Base-by-base conservation (phyloP, 1,140 invertebrate species). In the Doryteuthis pealeii region DNA sequence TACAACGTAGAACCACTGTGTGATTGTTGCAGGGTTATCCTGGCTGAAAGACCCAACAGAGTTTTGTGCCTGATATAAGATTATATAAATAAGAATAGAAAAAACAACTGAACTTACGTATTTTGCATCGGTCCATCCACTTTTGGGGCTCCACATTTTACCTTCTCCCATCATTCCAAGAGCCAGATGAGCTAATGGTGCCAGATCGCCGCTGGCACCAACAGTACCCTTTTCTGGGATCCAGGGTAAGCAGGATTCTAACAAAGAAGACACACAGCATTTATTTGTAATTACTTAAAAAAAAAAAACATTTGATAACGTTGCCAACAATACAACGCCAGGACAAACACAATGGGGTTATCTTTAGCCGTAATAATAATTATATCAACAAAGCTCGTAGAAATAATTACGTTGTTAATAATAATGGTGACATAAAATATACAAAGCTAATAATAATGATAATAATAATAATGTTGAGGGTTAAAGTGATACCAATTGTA, bases 221-320 rank as follows among this genome's bases (percentile, higher is more conserved):
- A 94, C 92, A 1, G 92, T 92, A 0, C 93, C 93, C 85, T 94
- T 92, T 82, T 93, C 91, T 1, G 93, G 93, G 2, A 94, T 90
- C 90, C 91, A 93, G 1, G 93, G 90, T n/a, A 94, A 84, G 81
- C 92, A 93, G 22, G 90, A 92, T 30, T 89, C 92, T 92, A 66
- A 62, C 18, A 8, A 68, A 67, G 32, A 43, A 73, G 40, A 70
- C 1, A 28, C 67, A 18, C 43, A 26, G 54, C 14, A 45, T 49
- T 6, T 5, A 12, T 15, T 15, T 31, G 10, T 15, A 67, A 67
- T 15, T 12, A 15, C 12, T 15, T 14, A 67, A 28, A 67, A 12
- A 15, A 15, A 15, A 12, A 67, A 67, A 67, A 28, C 14, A 67
- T 14, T 67, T 67, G 12, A 67, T 18, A 67, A 15, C 28, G 10